phyloP scores from a whole-genome alignment of 1,140 invertebrate genomes.

The Musca domestica region DNA sequence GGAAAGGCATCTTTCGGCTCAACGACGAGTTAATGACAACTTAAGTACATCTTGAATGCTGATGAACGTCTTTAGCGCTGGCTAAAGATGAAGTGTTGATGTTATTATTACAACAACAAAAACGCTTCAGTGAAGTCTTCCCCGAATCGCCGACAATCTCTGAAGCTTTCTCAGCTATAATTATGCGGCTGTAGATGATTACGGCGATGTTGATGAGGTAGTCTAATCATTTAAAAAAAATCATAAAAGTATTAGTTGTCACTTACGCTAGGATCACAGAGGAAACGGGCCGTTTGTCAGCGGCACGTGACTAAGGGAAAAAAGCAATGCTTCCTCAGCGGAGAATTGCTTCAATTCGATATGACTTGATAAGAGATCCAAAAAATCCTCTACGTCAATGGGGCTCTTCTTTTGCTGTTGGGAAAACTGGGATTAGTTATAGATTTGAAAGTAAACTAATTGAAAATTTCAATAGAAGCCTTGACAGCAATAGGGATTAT shows the following conservation, averaged over 20 bases:
- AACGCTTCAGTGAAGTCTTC: neutral
- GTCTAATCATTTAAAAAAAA: neutral
- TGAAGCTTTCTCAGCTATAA: neutral
- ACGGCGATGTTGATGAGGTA: neutral
- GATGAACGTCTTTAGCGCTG: conserved; percentile 13
- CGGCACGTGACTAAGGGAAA: conserved; percentile 5
- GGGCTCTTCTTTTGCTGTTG: too few relatives aligned
- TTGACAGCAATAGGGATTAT: too few relatives aligned
- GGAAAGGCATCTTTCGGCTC: neutral
- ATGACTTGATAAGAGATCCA: too few relatives aligned
- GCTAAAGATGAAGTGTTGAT: conserved; percentile 9
- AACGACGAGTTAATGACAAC: conserved; percentile 19
- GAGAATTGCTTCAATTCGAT: too few relatives aligned
- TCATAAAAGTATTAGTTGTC: conserved; percentile 16
- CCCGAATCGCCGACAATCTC: too few relatives aligned
- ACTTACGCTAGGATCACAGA: neutral
- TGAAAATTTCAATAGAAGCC: too few relatives aligned
- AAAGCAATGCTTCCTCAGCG: too few relatives aligned
- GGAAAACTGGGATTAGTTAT: too few relatives aligned
- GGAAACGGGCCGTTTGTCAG: neutral
- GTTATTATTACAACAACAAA: neutral
- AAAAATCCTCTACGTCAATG: too few relatives aligned
- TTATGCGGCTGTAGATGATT: neutral
- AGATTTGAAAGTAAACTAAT: too few relatives aligned
- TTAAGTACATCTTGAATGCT: conserved; percentile 20